A percentile compares a stretch with the other conserved stretches of the same genome.
Conservation (phyloP, 2,888 invertebrate genomes). For the Hemistola chrysoprasaria region DNA sequence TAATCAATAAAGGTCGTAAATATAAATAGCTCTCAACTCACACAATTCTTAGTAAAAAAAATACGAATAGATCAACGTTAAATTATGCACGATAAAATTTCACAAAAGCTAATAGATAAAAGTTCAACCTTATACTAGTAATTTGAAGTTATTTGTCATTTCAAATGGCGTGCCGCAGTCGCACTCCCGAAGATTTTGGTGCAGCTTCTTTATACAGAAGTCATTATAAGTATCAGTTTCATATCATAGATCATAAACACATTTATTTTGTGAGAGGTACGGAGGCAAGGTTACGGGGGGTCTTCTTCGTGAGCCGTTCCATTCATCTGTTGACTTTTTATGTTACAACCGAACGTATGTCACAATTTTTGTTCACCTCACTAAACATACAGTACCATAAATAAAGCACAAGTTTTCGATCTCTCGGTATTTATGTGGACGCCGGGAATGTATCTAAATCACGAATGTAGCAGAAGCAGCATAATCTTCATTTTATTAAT, state of each 20-base stretch:
- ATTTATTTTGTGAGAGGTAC: constrained; percentile 58
- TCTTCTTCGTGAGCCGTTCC: constrained; percentile 60
- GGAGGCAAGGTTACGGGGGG: constrained; percentile 68
- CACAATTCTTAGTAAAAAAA: too few relatives aligned
- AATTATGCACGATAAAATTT: constrained; percentile 70
- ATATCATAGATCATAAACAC: constrained; percentile 81
- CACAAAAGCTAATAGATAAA: constrained; percentile 68
- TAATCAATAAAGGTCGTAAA: too few relatives aligned
- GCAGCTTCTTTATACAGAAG: constrained; percentile 79
- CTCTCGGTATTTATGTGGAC: constrained; percentile 58
- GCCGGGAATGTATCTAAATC: constrained; percentile 68
- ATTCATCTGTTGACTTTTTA: constrained; percentile 72
- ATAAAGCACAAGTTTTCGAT: constrained; percentile 62
- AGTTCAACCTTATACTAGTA: constrained; percentile 76
- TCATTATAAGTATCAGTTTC: constrained; percentile 82
- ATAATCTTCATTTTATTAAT: constrained; percentile 76
- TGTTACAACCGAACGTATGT: constrained; percentile 63
- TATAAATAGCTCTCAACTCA: too few relatives aligned
- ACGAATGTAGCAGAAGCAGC: constrained; percentile 50
- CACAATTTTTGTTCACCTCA: constrained; percentile 66
- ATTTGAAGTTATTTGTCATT: constrained; percentile 78
- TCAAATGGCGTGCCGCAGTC: constrained; percentile 42
- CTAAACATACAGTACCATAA: constrained; percentile 57
- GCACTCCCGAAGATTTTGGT: constrained; percentile 59
- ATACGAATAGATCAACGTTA: constrained; percentile 57